A percentile compares a stretch with the other conserved stretches of the same genome.
Conservation (phyloP, 2,113 vertebrate species). For the Hemichromis elongatus region DNA sequence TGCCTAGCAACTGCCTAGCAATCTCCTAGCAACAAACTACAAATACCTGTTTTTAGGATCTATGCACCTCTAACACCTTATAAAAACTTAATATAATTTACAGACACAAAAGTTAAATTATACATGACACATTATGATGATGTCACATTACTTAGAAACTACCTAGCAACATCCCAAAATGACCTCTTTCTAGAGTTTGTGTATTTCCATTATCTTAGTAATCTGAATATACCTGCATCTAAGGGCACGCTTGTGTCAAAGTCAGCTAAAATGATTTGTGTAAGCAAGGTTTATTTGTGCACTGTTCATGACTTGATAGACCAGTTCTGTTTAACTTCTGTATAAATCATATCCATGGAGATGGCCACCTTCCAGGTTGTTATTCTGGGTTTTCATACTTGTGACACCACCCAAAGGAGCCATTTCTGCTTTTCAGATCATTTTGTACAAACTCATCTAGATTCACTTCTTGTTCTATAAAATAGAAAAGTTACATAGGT, state of each 20-base stretch:
- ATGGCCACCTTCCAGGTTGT: not conserved
- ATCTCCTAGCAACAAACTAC: not conserved
- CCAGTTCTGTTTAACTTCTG: not conserved
- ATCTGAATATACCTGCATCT: not conserved
- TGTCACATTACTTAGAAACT: not conserved
- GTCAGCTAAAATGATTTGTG: not conserved
- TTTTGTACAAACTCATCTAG: not conserved
- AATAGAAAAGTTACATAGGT: not conserved
- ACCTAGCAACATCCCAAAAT: not conserved
- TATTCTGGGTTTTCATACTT: not conserved
- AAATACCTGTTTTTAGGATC: not conserved
- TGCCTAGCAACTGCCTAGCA: not conserved
- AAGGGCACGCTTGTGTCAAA: not conserved
- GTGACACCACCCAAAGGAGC: not conserved
- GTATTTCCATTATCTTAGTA: not conserved
- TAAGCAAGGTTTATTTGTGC: not conserved
- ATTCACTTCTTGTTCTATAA: constrained; percentile 58
- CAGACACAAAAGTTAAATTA: not conserved
- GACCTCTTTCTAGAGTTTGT: not conserved
- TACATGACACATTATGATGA: not conserved
- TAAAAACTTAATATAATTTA: not conserved
- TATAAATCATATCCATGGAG: not conserved
- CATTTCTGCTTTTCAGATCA: constrained; percentile 29
- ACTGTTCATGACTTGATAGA: not conserved
- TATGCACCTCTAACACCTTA: not conserved